Percentiles rank a stretch among this genome's conserved stretches.
Conservation (phyloP, 2,888 invertebrate genomes). For the Coenonympha arcania region DNA sequence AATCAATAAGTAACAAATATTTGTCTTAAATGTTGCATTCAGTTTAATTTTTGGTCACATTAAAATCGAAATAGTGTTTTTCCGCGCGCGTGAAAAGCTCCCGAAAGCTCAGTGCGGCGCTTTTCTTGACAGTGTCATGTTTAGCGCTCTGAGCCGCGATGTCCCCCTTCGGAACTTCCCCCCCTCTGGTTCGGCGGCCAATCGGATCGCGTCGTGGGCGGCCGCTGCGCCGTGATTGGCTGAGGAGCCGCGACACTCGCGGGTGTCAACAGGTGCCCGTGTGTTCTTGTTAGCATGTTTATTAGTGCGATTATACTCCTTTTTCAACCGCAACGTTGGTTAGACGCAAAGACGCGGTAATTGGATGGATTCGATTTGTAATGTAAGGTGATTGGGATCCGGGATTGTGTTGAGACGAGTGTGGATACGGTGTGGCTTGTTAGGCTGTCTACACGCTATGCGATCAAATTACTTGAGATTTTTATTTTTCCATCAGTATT, state of each 20-base stretch:
- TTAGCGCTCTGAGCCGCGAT: slow-evolving; percentile 45
- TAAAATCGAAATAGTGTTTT: slow-evolving; percentile 22
- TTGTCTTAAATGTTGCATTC: slow-evolving; percentile 8
- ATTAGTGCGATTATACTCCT: slow-evolving; percentile 71
- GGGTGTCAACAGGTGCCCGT: slow-evolving; percentile 74
- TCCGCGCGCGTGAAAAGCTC: slow-evolving; percentile 65
- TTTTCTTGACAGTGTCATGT: slow-evolving; percentile 69
- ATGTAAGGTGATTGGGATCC: slow-evolving; percentile 20
- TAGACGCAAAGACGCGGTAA: slow-evolving; percentile 48
- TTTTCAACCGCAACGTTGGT: slow-evolving; percentile 63
- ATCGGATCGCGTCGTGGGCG: slow-evolving; percentile 62
- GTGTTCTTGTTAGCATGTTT: slow-evolving; percentile 71
- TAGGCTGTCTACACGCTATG: not conserved
- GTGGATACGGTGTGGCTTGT: slow-evolving; percentile 5
- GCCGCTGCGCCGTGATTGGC: slow-evolving; percentile 63
- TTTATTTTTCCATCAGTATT: no score
- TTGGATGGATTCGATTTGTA: slow-evolving; percentile 51
- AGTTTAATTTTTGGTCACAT: no score
- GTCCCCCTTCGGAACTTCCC: slow-evolving; percentile 39
- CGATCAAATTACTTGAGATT: not conserved
- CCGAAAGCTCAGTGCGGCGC: slow-evolving; percentile 71
- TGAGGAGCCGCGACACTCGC: slow-evolving; percentile 56
- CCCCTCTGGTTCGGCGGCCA: slow-evolving; percentile 44
- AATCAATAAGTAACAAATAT: not conserved
- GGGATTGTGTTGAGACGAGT: not conserved